Evolutionary conservation across 2,888 invertebrate species (phyloP).

Genomic region (Leptinotarsa tumamoca): DNA sequence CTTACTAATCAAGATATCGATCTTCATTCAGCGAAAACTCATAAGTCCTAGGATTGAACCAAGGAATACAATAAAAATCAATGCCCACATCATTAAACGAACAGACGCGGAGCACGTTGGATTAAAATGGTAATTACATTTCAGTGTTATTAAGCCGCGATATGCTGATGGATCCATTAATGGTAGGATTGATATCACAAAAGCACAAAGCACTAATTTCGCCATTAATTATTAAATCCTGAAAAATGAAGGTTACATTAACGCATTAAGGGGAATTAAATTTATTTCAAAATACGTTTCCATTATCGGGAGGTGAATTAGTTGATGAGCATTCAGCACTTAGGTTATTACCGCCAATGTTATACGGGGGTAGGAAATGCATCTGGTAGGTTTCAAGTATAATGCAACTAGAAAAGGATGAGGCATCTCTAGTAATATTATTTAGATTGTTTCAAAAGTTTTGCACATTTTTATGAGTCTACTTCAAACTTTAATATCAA

Average conservation of each 20-base stretch:
- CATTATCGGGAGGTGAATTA: constrained; percentile 29
- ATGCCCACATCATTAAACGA: background rate
- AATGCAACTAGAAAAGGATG: too few relatives aligned
- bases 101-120: constrained; percentile 5
- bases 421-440: too few relatives aligned
- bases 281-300: constrained; percentile 36
- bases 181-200: constrained; percentile 38
- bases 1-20: too few relatives aligned
- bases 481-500: too few relatives aligned
- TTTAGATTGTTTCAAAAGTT: too few relatives aligned
- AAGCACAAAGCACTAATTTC: constrained; percentile 43
- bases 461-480: too few relatives aligned
- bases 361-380: constrained; percentile 1
- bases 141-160: constrained; percentile 29
- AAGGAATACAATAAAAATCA: too few relatives aligned
- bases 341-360: constrained; percentile 9
- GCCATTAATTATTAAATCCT: constrained; percentile 37
- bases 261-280: constrained; percentile 40
- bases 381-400: too few relatives aligned
- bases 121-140: constrained; percentile 19
- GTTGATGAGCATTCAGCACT: constrained; percentile 28
- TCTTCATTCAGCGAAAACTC: too few relatives aligned
- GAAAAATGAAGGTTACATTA: constrained; percentile 43
- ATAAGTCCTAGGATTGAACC: too few relatives aligned
- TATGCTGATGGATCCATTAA: constrained; percentile 41